Evolutionary conservation across 2,797 vertebrate genomes (phyloP).

Genomic region (Sebastes miniatus): DNA sequence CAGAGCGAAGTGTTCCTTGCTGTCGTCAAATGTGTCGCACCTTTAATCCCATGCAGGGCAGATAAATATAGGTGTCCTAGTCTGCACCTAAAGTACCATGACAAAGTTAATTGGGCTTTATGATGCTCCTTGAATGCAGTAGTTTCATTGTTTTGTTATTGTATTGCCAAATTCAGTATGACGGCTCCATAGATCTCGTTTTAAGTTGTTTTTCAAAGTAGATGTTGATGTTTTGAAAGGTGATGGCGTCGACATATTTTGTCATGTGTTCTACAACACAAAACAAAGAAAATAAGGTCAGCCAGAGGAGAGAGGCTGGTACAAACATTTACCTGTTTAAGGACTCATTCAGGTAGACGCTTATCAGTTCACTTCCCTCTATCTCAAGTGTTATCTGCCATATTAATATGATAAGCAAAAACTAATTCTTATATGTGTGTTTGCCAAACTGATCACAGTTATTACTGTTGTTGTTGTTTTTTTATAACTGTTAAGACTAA

Average conservation of each 20-base stretch:
- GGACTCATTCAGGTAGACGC: background rate
- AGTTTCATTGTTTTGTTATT: background rate
- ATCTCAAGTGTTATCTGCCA: background rate
- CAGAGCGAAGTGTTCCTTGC: slow-evolving; percentile 25
- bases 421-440: background rate
- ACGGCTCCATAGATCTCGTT: background rate
- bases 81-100: background rate
- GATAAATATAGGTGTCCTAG: slow-evolving; percentile 35
- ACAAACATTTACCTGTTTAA: background rate
- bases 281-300: background rate
- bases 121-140: background rate
- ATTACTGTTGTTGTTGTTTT: background rate
- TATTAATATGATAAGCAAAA: background rate
- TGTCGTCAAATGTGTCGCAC: slow-evolving; percentile 20
- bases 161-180: no score
- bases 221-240: background rate
- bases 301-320: background rate
- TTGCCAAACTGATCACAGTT: background rate
- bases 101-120: no score
- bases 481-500: background rate
- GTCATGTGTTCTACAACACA: background rate
- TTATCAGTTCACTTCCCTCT: background rate
- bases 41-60: slow-evolving; percentile 30
- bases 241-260: background rate
- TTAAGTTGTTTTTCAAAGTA: background rate